Evolutionary conservation across 2,888 invertebrate genomes (phyloP).

Genomic region (Baccha elongata): DNA sequence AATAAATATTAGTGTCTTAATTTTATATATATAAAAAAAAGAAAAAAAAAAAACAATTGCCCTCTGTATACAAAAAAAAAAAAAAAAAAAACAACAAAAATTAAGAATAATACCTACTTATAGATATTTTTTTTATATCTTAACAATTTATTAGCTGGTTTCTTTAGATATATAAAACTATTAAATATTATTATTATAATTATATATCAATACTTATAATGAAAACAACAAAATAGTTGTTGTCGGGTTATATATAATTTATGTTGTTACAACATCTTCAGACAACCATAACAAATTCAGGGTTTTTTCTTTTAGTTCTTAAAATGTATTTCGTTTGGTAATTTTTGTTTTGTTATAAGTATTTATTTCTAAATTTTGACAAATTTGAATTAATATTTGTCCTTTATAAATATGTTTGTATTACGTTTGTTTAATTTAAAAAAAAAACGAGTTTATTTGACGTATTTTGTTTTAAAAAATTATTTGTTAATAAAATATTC

Average conservation of each 20-base stretch:
- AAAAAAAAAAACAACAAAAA: constrained; percentile 59
- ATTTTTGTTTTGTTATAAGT: background rate
- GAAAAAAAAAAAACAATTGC: constrained; percentile 64
- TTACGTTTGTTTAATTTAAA: constrained; percentile 2
- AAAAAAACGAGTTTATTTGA: background rate
- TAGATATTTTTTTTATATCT: constrained; percentile 64
- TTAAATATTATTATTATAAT: constrained; percentile 5
- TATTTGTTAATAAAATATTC: constrained; percentile 11
- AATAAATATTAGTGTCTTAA: constrained; percentile 71
- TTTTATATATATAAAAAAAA: constrained; percentile 57
- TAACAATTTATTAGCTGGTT: constrained; percentile 60
- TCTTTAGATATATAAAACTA: constrained; percentile 56
- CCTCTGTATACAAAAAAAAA: constrained; percentile 66
- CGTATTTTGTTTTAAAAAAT: constrained; percentile 11
- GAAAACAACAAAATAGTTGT: constrained; percentile 6
- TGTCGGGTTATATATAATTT: constrained; percentile 10
- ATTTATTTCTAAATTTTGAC: background rate
- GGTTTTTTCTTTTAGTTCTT: constrained; percentile 25
- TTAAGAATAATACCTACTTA: constrained; percentile 44
- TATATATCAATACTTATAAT: constrained; percentile 17
- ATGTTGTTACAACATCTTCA: constrained; percentile 1
- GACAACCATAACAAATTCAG: constrained; percentile 20
- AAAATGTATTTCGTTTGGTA: constrained; percentile 4
- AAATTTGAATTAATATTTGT: background rate
- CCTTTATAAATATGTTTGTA: background rate